phyloP scores from a whole-genome alignment of 2,797 vertebrate genomes.

The Leptodactylus fallax region DNA sequence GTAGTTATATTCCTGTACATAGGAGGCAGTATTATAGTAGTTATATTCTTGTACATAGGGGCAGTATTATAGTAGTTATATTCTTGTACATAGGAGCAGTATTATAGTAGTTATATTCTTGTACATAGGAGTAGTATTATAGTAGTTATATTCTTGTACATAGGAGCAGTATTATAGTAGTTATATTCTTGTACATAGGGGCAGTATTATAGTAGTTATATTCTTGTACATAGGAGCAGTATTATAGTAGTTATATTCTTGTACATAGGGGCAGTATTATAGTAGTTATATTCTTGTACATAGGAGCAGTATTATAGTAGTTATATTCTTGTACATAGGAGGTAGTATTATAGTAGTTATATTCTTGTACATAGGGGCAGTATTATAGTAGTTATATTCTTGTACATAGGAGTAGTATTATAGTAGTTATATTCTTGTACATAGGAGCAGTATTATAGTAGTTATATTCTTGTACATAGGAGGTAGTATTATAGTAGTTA shows the following conservation, averaged over 20 bases:
- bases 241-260: slow-evolving; percentile 1
- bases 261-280: slow-evolving; percentile 1
- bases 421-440: too few species aligned
- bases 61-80: background rate
- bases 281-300: slow-evolving; percentile 10
- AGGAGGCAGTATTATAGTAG: too few species aligned
- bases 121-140: background rate
- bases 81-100: background rate
- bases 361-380: background rate
- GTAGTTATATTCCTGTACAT: too few species aligned
- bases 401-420: slow-evolving; percentile 3
- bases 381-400: slow-evolving; percentile 7
- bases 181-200: slow-evolving; percentile 1
- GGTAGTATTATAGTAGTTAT: slow-evolving; percentile 1
- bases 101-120: background rate
- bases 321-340: slow-evolving; percentile 1
- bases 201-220: slow-evolving; percentile 11
- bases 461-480: too few species aligned
- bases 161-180: background rate
- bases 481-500: too few species aligned
- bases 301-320: slow-evolving; percentile 2
- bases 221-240: slow-evolving; percentile 3
- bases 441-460: too few species aligned
- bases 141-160: slow-evolving; percentile 8
- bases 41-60: too few species aligned